These are phyloP conservation scores for Hyaena hyaena DNA, from an alignment of 2,113 vertebrate genomes.

Conservation along the genomic window DNA sequence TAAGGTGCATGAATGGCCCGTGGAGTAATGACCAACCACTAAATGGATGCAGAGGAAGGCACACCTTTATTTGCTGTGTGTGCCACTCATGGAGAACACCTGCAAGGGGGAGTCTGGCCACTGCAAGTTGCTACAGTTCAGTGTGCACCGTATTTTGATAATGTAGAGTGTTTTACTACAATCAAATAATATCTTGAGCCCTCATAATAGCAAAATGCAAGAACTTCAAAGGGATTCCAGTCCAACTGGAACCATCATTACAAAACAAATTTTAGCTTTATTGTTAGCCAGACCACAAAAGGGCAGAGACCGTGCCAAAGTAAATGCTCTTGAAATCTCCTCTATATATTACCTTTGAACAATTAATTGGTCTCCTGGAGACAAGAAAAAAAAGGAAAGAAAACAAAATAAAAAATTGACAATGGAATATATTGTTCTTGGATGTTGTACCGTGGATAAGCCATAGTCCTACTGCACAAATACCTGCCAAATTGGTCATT, in stretches of 20 bases:
- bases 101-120: not conserved
- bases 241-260: slow-evolving; percentile 83
- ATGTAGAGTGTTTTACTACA: slow-evolving; percentile 77
- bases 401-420: slow-evolving; percentile 80
- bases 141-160: slow-evolving; percentile 63
- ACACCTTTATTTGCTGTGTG: not conserved
- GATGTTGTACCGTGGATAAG: slow-evolving; percentile 74
- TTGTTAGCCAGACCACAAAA: slow-evolving; percentile 82
- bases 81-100: not conserved
- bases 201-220: slow-evolving; percentile 75
- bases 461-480: slow-evolving; percentile 68
- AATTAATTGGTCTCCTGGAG: slow-evolving; percentile 84
- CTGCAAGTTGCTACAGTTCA: slow-evolving; percentile 66
- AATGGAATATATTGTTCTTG: slow-evolving; percentile 86
- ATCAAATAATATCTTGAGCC: slow-evolving; percentile 81
- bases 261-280: slow-evolving; percentile 82
- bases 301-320: slow-evolving; percentile 77
- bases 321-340: slow-evolving; percentile 81
- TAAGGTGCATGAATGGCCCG: not conserved
- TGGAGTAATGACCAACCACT: not conserved
- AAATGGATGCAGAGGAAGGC: not conserved
- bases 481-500: slow-evolving; percentile 82
- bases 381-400: slow-evolving; percentile 57
- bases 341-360: slow-evolving; percentile 85
- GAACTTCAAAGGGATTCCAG: slow-evolving; percentile 83